Evolutionary conservation across 2,113 vertebrate genomes (phyloP), one percentile per base, ranked within the genome.

Genomic region (Mesoclemmys tuberculata): DNA sequence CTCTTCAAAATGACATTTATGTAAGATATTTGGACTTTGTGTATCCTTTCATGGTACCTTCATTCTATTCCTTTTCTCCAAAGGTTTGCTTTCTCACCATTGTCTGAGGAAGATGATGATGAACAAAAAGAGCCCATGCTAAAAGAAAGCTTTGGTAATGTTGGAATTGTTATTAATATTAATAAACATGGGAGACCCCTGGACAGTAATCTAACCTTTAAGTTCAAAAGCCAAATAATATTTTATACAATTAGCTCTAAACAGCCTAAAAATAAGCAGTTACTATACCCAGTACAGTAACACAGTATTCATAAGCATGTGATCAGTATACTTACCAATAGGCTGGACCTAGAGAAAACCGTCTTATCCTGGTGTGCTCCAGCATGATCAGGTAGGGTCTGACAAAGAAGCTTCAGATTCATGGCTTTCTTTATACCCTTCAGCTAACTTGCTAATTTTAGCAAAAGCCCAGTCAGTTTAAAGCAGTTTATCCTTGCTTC

Each of bases 91-190:
- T 99, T 99, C 97, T 99, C 99, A 94, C 99, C 99, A 29, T 98
- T 99, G 61, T 99, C 99, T 22, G 99, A 99, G 61, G 99, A 99
- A 64, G 99, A 99, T 0, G 99, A 99, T 5, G 98, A 98, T 91
- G 99, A 99, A 64, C 99, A 99, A 90, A 99, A 99, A 95, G 99
- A 99, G 81, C 99, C 99, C 35, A 99, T 99, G 99, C 96, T 99
- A 87, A 99, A 99, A 93, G 99, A 99, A 97, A 99, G 99, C 77
- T 99, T 99, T 95, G 99, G 99, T 99, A 97, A 93, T 71, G 64
- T 71, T 71, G 64, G 8, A 71, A 38, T 71, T n/a, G 18, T 68
- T n/a, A 68, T 38, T 68, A 68, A n/a, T 68, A 68, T 29, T 58
- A 58, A 27, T 58, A 35, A 58, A 27, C 31, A 35, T 38, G n/a